Evolutionary conservation across 2,113 vertebrate species (phyloP).

Genomic region (Nerophis lumbriciformis): DNA sequence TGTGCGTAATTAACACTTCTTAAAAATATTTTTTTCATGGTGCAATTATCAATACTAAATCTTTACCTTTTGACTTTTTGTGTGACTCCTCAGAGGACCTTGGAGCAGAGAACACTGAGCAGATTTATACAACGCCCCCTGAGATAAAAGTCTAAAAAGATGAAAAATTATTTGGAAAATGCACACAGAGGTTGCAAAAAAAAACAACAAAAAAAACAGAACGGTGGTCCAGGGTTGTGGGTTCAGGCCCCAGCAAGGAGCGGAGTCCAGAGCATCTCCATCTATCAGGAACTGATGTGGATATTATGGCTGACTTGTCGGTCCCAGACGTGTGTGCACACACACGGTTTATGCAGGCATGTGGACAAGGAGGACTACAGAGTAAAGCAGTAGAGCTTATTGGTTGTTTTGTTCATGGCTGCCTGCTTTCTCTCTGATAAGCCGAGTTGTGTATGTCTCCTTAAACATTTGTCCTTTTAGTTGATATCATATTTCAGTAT

Average conservation of each 20-base stretch:
- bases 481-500: constrained; percentile 25
- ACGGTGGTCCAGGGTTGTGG: constrained; percentile 28
- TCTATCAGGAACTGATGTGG: constrained; percentile 64
- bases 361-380: constrained; percentile 38
- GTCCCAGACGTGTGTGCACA: constrained; percentile 22
- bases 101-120: constrained; percentile 87
- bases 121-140: constrained; percentile 80
- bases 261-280: constrained; percentile 51
- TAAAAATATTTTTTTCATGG: too few relatives aligned
- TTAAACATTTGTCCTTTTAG: constrained; percentile 28
- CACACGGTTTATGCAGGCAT: constrained; percentile 20
- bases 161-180: constrained; percentile 10
- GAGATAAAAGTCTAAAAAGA: constrained; percentile 88
- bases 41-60: too few relatives aligned
- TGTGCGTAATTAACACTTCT: too few relatives aligned
- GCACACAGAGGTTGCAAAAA: constrained; percentile 14
- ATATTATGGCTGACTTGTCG: constrained; percentile 27
- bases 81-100: constrained; percentile 81
- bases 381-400: constrained; percentile 71
- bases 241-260: constrained; percentile 49
- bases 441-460: constrained; percentile 28
- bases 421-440: constrained; percentile 76
- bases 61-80: not conserved
- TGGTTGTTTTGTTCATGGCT: constrained; percentile 60
- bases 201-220: constrained; percentile 6